A percentile compares a stretch with the other conserved stretches of the same genome.
These are phyloP conservation scores for Sphaerodactylus townsendi DNA, from an alignment of 2,113 vertebrate species.

Conservation along the genomic window DNA sequence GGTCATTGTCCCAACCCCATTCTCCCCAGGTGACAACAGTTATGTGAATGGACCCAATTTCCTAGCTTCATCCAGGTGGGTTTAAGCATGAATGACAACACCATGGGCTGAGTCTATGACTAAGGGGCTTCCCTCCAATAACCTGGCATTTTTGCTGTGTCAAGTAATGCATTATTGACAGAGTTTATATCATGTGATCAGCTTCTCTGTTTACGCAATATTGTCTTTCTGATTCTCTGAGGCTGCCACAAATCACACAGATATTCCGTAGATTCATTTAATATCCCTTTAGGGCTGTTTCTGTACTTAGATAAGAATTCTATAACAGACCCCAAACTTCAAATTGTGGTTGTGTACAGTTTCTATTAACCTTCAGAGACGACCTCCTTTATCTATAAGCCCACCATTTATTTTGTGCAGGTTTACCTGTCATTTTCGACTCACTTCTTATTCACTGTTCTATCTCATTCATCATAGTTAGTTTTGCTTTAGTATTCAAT, in stretches of 20 bases:
- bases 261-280: background rate
- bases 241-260: background rate
- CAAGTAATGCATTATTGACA: background rate
- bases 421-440: slow-evolving; percentile 23
- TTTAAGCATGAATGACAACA: background rate
- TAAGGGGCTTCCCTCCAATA: background rate
- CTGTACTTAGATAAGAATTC: background rate
- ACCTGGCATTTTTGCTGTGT: background rate
- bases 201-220: background rate
- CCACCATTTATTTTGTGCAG: slow-evolving; percentile 12
- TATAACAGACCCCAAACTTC: background rate
- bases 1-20: no score
- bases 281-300: background rate
- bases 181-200: background rate
- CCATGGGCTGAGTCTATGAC: background rate
- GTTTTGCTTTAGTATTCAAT: slow-evolving; percentile 8
- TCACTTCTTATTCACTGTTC: slow-evolving; percentile 9
- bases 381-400: slow-evolving; percentile 4
- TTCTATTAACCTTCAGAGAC: slow-evolving; percentile 28
- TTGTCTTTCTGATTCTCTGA: background rate
- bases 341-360: slow-evolving; percentile 5
- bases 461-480: slow-evolving; percentile 18
- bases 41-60: no score
- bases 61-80: no score
- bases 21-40: no score